Base-by-base conservation (phyloP, 2,888 invertebrate species). In the Diabrotica balteata region DNA sequence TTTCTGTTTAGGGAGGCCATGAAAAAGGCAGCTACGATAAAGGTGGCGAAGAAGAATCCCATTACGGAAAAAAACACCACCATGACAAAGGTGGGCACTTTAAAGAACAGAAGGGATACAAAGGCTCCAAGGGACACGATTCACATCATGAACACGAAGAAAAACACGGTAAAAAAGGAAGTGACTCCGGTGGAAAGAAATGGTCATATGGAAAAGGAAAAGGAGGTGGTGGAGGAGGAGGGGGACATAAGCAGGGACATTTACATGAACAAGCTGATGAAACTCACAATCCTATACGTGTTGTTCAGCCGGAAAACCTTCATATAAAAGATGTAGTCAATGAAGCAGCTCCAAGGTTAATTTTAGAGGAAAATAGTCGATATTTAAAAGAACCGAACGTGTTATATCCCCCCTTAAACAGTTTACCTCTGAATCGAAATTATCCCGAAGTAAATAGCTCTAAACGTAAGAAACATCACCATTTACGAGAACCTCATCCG, bases 81-180 rank as follows among this genome's bases (percentile, higher is more conserved):
- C 85, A 86, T 77, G 84, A 82, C 45, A 87, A 90, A 72, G 90
- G 89, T 0, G 86, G 86, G 0, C 86, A 88, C 69, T 80, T 85
- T 63, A 80, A 87, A 61, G 84, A 85, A n/a, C 81, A 86, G 10
- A 87, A 88, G 83, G 90, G 89, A 0, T 88, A 90, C 80, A 87
- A 88, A 71, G 75, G 84, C 0, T 84, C 87, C 0, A 85, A 78
- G 0, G 91, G 90, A 0, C 85, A 88, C 69, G 88, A 90, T 46
- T 77, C 83, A 1, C 88, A 90, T 76, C 86, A 87, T 42, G 84
- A 86, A 3, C 86, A 87, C 62, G 82, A 84, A 0, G 76, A 82
- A 5, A 85, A 84, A 59, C 82, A 87, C 62, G 86, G 85, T 42
- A 59, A 76, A 11, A 82, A 86, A 50, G 86, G 88, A 61, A 85